A percentile compares a stretch with the other conserved stretches of the same genome.
Evolutionary conservation across 2,888 invertebrate genomes (phyloP).

Genomic region (Agapostemon virescens): DNA sequence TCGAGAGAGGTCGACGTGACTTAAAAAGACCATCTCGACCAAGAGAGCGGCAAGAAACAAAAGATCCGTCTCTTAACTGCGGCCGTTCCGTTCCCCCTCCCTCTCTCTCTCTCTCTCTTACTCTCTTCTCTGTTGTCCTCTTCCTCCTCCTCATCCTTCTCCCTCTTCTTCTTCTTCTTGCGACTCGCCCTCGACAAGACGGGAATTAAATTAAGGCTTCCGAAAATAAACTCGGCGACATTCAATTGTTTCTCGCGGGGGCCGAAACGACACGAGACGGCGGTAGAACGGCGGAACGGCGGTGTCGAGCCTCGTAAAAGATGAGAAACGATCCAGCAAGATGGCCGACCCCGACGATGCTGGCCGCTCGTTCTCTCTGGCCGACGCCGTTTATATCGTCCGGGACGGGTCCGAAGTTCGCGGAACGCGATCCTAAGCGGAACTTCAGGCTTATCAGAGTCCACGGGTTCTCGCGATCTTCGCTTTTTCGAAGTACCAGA

Average conservation of each 20-base stretch:
- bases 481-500: background rate
- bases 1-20: conserved; percentile 69
- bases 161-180: conserved; percentile 31
- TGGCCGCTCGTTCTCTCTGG: conserved; percentile 40
- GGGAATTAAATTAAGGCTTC: conserved; percentile 77
- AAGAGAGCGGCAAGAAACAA: conserved; percentile 70
- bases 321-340: conserved; percentile 74
- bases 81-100: conserved; percentile 57
- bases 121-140: conserved; percentile 34
- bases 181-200: conserved; percentile 50
- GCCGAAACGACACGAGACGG: conserved; percentile 62
- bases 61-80: conserved; percentile 70
- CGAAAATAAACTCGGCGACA: conserved; percentile 77
- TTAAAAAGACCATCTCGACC: conserved; percentile 74
- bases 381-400: background rate
- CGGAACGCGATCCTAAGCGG: background rate
- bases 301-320: conserved; percentile 72
- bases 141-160: conserved; percentile 16
- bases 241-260: conserved; percentile 73
- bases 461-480: background rate
- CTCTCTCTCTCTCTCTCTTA: conserved; percentile 41
- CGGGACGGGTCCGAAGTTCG: background rate
- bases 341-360: conserved; percentile 68
- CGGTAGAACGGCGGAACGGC: conserved; percentile 51
- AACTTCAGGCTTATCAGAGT: no score